Evolutionary conservation across 1,140 invertebrate genomes (phyloP), one percentile per base, ranked within the genome.

Genomic region (Coelopa frigida): DNA sequence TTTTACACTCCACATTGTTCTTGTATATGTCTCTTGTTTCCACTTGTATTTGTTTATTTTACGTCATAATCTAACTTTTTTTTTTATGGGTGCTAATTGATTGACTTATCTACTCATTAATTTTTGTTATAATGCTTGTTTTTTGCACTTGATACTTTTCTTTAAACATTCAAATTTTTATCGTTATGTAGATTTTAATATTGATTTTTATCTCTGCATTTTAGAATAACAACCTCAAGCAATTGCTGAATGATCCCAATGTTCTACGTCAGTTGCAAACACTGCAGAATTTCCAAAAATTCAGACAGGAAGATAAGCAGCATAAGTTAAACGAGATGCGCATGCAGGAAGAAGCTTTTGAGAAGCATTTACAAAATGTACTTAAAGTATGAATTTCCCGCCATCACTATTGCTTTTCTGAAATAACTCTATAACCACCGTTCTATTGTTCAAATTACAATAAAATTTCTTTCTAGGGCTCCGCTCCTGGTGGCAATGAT

Each of bases 301-400:
- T 83, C 7, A 80, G 82, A 61, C 77, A 79, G 31, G 76, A 79
- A 42, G 84, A 87, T 56, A 76, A 79, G 39, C 75, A 83, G 70
- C 71, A 80, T 5, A 82, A 82, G 59, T 53, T 82, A 38, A 80
- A 81, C 45, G 80, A 83, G 63, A 78, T 84, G 76, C 83, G 82
- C 48, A 78, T 83, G 53, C 82, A 84, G 50, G 84, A 86, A 54
- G 82, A 85, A 38, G 84, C 87, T 56, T 85, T 88, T 68, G 83
- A 88, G 59, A 83, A 84, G 59, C 83, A 87, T 67, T 71, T 85
- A 35, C 83, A 83, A 49, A 69, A 62, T 51, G 62, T 68, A 11
- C 44, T 70, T 27, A 62, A 67, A 58, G 53, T 56, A 23, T n/a
- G 11, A 27, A 12, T 39, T 20, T 46, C 15, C 38, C 4, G 4